Evolutionary conservation across 2,113 vertebrate species (phyloP).

Genomic region (Notechis scutatus): DNA sequence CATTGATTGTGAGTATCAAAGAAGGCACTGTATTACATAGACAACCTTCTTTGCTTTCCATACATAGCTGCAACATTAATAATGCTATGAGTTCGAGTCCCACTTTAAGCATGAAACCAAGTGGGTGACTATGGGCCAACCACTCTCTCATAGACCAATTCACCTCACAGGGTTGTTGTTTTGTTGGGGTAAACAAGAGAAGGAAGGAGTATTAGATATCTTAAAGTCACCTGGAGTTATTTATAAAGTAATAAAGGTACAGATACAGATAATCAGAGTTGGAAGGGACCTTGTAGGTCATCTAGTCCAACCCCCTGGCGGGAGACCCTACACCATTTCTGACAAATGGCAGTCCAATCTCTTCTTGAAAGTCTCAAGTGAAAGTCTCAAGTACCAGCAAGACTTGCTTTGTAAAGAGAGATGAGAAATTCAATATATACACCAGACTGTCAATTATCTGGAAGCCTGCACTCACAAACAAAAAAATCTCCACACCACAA

Average conservation of each 20-base stretch:
- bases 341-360: no score
- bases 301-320: no score
- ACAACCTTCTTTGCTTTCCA: neutral
- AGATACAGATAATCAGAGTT: no score
- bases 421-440: neutral
- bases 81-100: neutral
- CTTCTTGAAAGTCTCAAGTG: no score
- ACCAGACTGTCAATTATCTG: no score
- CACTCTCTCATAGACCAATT: neutral
- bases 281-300: no score
- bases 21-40: neutral
- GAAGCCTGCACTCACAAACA: no score
- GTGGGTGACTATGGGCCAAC: no score
- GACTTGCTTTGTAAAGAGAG: neutral
- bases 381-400: neutral
- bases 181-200: neutral
- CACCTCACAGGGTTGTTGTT: neutral
- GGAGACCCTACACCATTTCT: no score
- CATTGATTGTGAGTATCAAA: neutral
- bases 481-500: no score
- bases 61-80: neutral
- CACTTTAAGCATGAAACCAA: no score
- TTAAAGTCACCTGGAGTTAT: neutral
- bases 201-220: neutral
- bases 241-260: neutral